phyloP scores from a whole-genome alignment of 2,888 invertebrate genomes.

The Tuta absoluta region DNA sequence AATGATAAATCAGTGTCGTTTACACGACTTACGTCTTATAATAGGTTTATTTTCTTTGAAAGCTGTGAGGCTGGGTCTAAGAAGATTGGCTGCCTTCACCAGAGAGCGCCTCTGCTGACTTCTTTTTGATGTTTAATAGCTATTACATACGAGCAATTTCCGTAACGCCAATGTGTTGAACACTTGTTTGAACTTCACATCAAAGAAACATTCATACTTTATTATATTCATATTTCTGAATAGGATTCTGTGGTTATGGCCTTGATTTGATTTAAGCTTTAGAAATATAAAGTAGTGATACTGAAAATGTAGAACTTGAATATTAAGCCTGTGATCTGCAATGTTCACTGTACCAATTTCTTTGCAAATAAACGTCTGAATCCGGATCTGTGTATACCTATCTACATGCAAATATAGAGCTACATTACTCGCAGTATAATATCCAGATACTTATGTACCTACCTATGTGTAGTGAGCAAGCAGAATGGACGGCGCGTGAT shows the following conservation, averaged over 20 bases:
- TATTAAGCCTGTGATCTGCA: no score
- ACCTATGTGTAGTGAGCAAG: background rate
- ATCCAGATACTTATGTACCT: background rate
- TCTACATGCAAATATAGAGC: no score
- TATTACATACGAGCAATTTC: conserved; percentile 4
- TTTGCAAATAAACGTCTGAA: no score
- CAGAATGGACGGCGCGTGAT: conserved; percentile 5
- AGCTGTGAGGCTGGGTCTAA: background rate
- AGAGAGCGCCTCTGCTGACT: background rate
- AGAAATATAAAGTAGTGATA: no score
- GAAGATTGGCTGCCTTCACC: conserved; percentile 14
- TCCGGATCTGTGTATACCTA: no score
- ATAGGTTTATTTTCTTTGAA: conserved; percentile 11
- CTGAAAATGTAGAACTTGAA: no score
- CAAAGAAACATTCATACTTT: background rate
- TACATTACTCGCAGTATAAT: no score
- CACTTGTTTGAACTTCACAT: background rate
- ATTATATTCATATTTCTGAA: background rate
- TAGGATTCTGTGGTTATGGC: no score
- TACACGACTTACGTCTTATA: background rate
- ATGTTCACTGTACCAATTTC: no score
- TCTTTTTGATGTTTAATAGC: conserved; percentile 6
- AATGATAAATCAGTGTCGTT: no score
- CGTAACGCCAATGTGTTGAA: background rate
- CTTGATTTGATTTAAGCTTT: no score